phyloP scores from a whole-genome alignment of 2,113 vertebrate species.

The Zosterops lateralis region DNA sequence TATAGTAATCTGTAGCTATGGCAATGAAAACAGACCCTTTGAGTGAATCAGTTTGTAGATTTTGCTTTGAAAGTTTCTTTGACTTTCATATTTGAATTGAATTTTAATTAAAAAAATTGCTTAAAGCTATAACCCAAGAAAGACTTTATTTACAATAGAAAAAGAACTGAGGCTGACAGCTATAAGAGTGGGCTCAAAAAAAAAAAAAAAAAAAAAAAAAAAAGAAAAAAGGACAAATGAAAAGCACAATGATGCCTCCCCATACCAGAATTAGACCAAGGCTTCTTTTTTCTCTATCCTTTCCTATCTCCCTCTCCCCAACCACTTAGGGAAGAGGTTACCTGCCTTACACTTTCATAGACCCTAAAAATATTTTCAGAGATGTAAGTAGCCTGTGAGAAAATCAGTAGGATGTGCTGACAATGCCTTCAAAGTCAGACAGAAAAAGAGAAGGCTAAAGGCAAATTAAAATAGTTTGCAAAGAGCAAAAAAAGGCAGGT shows the following conservation, averaged over 20 bases:
- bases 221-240: neutral
- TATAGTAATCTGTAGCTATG: conserved; percentile 77
- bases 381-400: conserved; percentile 37
- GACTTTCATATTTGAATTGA: conserved; percentile 59
- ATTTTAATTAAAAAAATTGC: conserved; percentile 56
- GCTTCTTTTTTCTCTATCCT: neutral
- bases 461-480: neutral
- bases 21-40: conserved; percentile 70
- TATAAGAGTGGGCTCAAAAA: neutral
- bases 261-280: conserved; percentile 17
- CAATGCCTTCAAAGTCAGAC: conserved; percentile 6
- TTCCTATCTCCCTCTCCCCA: neutral
- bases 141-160: conserved; percentile 57
- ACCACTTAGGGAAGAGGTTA: conserved; percentile 29
- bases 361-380: conserved; percentile 64
- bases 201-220: neutral
- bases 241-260: neutral
- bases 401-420: conserved; percentile 29
- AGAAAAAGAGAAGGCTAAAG: conserved; percentile 13
- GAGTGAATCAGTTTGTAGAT: conserved; percentile 69
- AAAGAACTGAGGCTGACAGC: conserved; percentile 9
- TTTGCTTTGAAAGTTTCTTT: conserved; percentile 64
- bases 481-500: neutral
- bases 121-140: conserved; percentile 48
- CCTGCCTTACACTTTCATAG: conserved; percentile 29